Evolutionary conservation across 1,140 invertebrate species (phyloP), one percentile per base, ranked within the genome.

Genomic region (Anastatus disparis): DNA sequence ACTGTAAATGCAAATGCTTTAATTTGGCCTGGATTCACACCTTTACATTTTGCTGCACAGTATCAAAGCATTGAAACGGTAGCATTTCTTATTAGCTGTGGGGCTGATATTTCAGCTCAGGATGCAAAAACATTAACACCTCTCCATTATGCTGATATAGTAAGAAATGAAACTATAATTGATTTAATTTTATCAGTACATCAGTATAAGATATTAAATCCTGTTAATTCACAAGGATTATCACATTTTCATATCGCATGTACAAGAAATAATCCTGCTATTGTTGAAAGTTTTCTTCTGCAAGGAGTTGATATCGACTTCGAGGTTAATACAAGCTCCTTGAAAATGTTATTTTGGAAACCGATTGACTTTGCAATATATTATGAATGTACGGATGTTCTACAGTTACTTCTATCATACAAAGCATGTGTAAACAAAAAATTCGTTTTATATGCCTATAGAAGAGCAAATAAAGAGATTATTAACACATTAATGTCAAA

Each of bases 301-400:
- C 13, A 52, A 3, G 31, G 31, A 9, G 29, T 64, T 0, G 29
- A 50, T 8, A 38, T 64, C 22, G 38, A 64, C 31, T 35, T 26
- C 7, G 22, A 29, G 26, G 40, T 52, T 2, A 20, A 26, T 12
- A 26, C 24, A 40, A 61, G 35, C 12, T 61, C 56, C 4, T 13
- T 42, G 8, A 48, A 62, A 12, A 46, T 22, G 42, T 17, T 8
- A 10, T 26, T 26, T 1, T 62, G 20, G 8, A 27, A 13, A 1
- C 59, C 56, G 3, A 59, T 59, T 13, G 42, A 59, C 26, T 59
- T 59, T 40, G 56, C 56, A 12, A 59, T 59, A 24, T n/a, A 42
- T 0, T 42, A 59, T 24, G 56, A 59, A 40, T 59, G 56, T 24
- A 26, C 22, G 42, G 20, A 59, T 13, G 56, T 59, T 2, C 13